Percentiles rank a stretch among this genome's conserved stretches.
These are phyloP conservation scores for Solea solea DNA, from an alignment of 2,113 vertebrate genomes.

Conservation along the genomic window DNA sequence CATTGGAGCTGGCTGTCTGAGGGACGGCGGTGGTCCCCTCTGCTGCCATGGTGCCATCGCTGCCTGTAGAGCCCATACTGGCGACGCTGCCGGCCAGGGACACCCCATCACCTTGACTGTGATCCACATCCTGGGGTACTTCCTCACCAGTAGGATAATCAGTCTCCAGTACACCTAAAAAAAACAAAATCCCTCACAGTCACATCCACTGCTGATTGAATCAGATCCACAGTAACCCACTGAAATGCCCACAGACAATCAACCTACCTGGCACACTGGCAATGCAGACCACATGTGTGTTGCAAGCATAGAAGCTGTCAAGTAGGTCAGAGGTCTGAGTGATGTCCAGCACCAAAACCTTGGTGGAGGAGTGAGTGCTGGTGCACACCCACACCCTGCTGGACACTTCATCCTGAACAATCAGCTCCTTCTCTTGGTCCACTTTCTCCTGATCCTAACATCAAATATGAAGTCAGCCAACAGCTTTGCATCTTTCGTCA, in stretches of 20 bases:
- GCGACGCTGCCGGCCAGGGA: constrained; percentile 80
- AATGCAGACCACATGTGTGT: constrained; percentile 94
- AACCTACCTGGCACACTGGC: constrained; percentile 94
- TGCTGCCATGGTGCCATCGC: constrained; percentile 87
- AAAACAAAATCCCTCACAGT: neutral
- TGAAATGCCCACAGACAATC: neutral
- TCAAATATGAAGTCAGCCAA: neutral
- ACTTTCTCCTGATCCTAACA: constrained; percentile 84
- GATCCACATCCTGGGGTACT: constrained; percentile 86
- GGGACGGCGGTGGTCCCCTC: constrained; percentile 87
- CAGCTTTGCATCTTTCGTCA: neutral
- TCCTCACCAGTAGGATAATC: constrained; percentile 94
- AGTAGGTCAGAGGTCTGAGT: constrained; percentile 92
- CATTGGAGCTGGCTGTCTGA: constrained; percentile 85
- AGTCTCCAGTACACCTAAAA: constrained; percentile 88
- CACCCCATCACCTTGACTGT: constrained; percentile 83
- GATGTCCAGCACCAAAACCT: constrained; percentile 95
- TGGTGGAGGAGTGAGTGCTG: constrained; percentile 94
- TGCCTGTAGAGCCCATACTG: constrained; percentile 79
- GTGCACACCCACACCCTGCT: constrained; percentile 97
- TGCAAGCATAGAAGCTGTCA: constrained; percentile 97
- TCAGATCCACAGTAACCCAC: neutral
- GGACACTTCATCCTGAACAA: constrained; percentile 84
- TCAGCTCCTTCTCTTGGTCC: constrained; percentile 84
- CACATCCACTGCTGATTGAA: no score